Percentiles rank a stretch among this genome's conserved stretches.
These are phyloP conservation scores for Macquaria ambigua DNA, from an alignment of 2,113 vertebrate genomes.

Conservation along the genomic window DNA sequence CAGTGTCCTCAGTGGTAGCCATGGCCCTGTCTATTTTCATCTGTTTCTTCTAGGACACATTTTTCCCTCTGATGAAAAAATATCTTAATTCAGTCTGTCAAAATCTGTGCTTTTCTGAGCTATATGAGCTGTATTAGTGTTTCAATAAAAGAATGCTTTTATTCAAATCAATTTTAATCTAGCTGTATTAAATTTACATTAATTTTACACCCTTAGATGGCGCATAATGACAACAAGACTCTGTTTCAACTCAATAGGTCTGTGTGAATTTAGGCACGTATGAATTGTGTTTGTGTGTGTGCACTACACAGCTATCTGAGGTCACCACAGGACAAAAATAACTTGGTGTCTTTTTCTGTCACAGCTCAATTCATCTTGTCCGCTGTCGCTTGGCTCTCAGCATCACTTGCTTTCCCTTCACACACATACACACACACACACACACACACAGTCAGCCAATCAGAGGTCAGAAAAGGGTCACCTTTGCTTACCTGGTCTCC, in stretches of 20 bases:
- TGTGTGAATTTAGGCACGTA: not conserved
- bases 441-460: conserved; percentile 57
- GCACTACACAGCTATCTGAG: conserved; percentile 11
- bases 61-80: not conserved
- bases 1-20: not conserved
- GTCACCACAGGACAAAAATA: conserved; percentile 29
- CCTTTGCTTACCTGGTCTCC: conserved; percentile 91
- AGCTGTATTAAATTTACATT: conserved; percentile 9
- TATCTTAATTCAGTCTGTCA: not conserved
- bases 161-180: not conserved
- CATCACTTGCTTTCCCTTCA: conserved; percentile 1
- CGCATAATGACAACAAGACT: not conserved
- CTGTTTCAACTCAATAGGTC: not conserved
- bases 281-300: not conserved
- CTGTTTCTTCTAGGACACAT: not conserved
- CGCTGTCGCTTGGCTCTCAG: not conserved
- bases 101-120: not conserved
- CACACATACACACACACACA: conserved; percentile 17
- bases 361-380: not conserved
- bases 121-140: not conserved
- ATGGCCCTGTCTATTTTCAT: too few relatives aligned
- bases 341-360: not conserved
- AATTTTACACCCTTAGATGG: not conserved
- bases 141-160: not conserved
- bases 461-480: conserved; percentile 61